Conservation (phyloP, 2,888 invertebrate genomes). For the Volucella bombylans region DNA sequence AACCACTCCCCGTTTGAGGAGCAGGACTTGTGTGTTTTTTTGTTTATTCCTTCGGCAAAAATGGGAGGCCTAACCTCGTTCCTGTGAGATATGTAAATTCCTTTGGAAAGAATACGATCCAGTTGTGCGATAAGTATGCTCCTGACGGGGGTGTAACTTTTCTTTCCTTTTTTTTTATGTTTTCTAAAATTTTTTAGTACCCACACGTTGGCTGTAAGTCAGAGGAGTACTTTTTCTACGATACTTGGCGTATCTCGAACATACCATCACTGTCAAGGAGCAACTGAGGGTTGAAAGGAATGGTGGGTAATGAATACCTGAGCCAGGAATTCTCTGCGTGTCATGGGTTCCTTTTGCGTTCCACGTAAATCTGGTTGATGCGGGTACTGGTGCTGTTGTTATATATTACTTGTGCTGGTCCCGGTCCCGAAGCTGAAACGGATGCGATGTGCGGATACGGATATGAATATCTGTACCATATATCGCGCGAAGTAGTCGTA, state of each 20-base stretch:
- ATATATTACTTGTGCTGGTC: no score
- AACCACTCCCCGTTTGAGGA: conserved; percentile 20
- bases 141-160: not conserved
- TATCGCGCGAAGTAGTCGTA: conserved; percentile 15
- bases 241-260: conserved; percentile 33
- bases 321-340: conserved; percentile 30
- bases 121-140: conserved; percentile 33
- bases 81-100: conserved; percentile 48
- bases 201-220: not conserved
- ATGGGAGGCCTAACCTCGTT: conserved; percentile 1
- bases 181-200: not conserved
- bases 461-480: no score
- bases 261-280: conserved; percentile 25
- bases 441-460: conserved; percentile 4
- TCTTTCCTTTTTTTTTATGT: conserved; percentile 16
- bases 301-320: conserved; percentile 33
- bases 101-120: conserved; percentile 21
- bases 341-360: conserved; percentile 21
- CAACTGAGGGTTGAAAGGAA: not conserved
- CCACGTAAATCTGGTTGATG: conserved; percentile 24
- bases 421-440: no score
- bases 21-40: not conserved
- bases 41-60: conserved; percentile 9
- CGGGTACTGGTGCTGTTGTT: no score
- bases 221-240: not conserved